Evolutionary conservation across 2,113 vertebrate genomes (phyloP), one percentile per base, ranked within the genome.

Genomic region (Cynocephalus volans): DNA sequence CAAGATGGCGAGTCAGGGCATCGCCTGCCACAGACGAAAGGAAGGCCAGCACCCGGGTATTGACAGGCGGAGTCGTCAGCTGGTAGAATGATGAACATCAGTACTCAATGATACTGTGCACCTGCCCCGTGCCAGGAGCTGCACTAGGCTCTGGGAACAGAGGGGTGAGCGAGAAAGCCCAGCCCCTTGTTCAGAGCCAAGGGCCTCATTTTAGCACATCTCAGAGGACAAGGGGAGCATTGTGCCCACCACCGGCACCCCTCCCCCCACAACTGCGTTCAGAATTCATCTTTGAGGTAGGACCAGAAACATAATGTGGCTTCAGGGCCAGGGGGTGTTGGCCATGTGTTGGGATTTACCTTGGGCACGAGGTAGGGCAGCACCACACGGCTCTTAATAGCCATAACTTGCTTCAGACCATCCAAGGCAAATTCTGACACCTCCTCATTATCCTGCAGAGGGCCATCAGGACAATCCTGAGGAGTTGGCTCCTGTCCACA

Each of bases 391-490:
- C 99, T 99, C 98, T 99, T 99, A 91, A 99, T 99, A 21, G 99
- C 99, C 99, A 99, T 99, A 90, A 99, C 99, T 96, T 99, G 99
- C 98, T 99, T 99, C 92, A 99, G 99, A 76, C 99, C 99, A 12
- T 99, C 99, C 98, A 99, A 98, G 88, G 99, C 99, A 97, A 99
- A 99, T 82, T 99, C 99, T 0, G 99, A 99, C 0, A 99, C 99
- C 45, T 99, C 98, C 92, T 99, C 98, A 11, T 99, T 99, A 67
- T 99, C 99, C 99, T 99, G 97, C 10, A 80, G 69, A 95, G 26
- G 84, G 58, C 89, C 3, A 21, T 6, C 33, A 52, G 81, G 45
- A 73, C 2, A 41, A 31, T 0, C 0, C 58, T 64, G 26, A 86
- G 70, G 17, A 48, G 52, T 23, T 23, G 67, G 58, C 60, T 80